Base-by-base conservation (phyloP, 2,113 vertebrate genomes). In the Sitta europaea region DNA sequence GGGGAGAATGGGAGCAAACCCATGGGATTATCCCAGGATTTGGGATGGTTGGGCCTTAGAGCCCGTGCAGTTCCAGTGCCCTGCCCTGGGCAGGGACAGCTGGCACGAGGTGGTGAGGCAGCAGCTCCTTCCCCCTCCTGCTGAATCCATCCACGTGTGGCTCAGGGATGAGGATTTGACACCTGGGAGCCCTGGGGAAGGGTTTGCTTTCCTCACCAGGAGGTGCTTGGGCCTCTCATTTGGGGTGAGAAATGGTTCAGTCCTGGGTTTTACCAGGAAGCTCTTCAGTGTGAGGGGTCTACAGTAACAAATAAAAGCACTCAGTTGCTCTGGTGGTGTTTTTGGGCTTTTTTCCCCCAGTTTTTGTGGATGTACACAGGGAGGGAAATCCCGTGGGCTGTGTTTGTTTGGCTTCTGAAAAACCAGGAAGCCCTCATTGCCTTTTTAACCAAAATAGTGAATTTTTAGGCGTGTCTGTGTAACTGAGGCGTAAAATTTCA, bases 341-440 rank as follows among this genome's bases (percentile, higher is more conserved):
- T 78, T 66, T 43, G 33, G 33, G 51, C 1, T 21, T 12, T 10
- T 3, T 10, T 3, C 9, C 4, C 4, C 5, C 1, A 4, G 1
- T 36, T 67, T 19, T 8, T 31, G 2, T 7, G 24, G 29, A 27
- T 48, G 2, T 0, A 2, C 1, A 0, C 16, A 20, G 40, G 6
- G 11, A 55, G 12, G 13, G n/a, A 27, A 75, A 29, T 65, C 40
- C 35, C 14, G 0, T 27, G 27, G n/a, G 38, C 5, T 16, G n/a
- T 4, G 25, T 28, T 58, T n/a, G 10, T 20, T 72, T 14, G 9
- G 13, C 17, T 33, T 47, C 3, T 86, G 33, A 23, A 43, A 45
- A 33, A 48, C 0, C 11, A 47, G 11, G 17, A 48, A 33, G 1
- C 9, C 2, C 5, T 10, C 5, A 6, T 3, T 8, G 1, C 16